Percentiles rank a stretch among this genome's conserved stretches.
Evolutionary conservation across 2,888 invertebrate genomes (phyloP).

Genomic region (Tiphia femorata): DNA sequence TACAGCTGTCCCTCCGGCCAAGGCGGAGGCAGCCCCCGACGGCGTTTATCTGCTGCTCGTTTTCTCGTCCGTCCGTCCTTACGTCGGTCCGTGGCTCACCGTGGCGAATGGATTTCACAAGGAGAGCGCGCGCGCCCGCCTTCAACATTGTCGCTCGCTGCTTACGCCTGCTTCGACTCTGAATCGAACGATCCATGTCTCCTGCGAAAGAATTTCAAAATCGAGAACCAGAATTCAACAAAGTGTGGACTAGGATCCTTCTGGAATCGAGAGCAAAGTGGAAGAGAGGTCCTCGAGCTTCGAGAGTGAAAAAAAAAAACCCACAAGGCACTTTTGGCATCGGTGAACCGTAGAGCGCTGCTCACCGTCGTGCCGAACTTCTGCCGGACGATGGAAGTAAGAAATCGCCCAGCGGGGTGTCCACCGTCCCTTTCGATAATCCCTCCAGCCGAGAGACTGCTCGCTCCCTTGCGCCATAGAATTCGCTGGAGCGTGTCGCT

Average conservation of each 20-base stretch:
- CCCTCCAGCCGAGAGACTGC: conserved; percentile 15
- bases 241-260: no score
- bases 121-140: conserved; percentile 27
- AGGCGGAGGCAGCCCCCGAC: neutral
- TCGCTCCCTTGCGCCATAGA: neutral
- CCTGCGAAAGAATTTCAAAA: no score
- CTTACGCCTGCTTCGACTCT: conserved; percentile 5
- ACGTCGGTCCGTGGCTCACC: conserved; percentile 12
- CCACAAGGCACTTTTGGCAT: no score
- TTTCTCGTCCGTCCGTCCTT: conserved; percentile 21
- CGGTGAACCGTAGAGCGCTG: neutral
- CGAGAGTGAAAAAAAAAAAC: no score
- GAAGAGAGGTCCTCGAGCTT: no score
- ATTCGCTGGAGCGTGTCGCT: neutral
- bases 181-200: no score
- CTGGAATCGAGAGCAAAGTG: no score
- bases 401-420: conserved; percentile 42
- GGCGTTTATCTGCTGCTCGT: conserved; percentile 9
- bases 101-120: conserved; percentile 37
- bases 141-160: conserved; percentile 31
- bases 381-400: no score
- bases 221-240: no score
- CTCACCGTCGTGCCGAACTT: neutral
- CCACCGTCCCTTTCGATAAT: conserved; percentile 40
- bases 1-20: conserved; percentile 33